Evolutionary conservation across 2,888 invertebrate genomes (phyloP).

Genomic region (Omphaloscelis lunosa): DNA sequence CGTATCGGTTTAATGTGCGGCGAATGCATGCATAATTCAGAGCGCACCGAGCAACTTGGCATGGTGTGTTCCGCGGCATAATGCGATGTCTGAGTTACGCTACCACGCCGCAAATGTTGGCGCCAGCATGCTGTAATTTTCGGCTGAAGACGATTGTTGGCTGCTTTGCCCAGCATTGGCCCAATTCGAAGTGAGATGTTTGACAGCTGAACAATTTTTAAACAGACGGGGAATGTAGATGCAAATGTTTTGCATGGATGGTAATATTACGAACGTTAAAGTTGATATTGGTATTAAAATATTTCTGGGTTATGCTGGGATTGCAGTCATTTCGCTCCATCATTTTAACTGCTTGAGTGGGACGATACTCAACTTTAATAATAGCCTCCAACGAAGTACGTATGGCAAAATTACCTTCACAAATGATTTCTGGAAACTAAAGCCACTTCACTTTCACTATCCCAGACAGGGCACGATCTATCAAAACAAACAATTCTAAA

Average conservation of each 20-base stretch:
- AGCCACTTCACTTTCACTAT: neutral
- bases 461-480: constrained; percentile 29
- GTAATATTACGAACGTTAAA: neutral
- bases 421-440: constrained; percentile 9
- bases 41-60: constrained; percentile 70
- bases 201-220: constrained; percentile 46
- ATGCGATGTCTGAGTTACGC: constrained; percentile 71
- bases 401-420: neutral
- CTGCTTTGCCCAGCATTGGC: constrained; percentile 43
- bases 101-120: constrained; percentile 63
- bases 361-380: neutral
- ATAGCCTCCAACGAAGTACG: neutral
- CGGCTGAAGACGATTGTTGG: constrained; percentile 31
- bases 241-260: neutral
- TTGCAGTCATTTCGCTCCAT: neutral
- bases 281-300: constrained; percentile 18
- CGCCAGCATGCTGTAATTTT: constrained; percentile 56
- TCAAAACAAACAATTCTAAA: constrained; percentile 58
- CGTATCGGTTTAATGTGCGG: constrained; percentile 81
- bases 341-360: constrained; percentile 11
- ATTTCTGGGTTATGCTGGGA: neutral
- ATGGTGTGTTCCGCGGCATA: constrained; percentile 73
- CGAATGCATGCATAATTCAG: constrained; percentile 82
- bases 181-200: constrained; percentile 36
- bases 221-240: constrained; percentile 18